Percentiles rank a stretch among this genome's conserved stretches.
phyloP scores from a whole-genome alignment of 2,797 vertebrate genomes.

The Sebastes taczanowskii region DNA sequence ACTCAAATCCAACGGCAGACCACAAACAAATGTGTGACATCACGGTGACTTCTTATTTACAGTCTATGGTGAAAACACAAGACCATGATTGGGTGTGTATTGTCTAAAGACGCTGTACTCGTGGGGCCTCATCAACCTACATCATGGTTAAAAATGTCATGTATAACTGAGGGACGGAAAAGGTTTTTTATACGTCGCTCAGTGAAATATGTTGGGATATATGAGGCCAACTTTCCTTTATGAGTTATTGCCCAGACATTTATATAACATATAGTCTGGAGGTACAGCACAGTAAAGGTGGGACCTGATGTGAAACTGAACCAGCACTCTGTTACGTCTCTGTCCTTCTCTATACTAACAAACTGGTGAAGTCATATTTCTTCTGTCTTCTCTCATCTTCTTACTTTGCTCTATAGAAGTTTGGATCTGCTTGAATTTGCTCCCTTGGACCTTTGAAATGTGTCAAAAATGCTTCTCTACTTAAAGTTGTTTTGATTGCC shows the following conservation, averaged over 20 bases:
- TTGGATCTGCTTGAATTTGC: neutral
- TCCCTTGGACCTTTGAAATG: neutral
- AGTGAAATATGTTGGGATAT: neutral
- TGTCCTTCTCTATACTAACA: neutral
- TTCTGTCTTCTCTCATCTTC: neutral
- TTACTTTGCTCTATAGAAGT: neutral
- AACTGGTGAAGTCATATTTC: neutral
- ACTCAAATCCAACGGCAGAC: neutral
- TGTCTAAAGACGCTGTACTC: neutral
- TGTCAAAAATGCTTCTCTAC: constrained; percentile 22
- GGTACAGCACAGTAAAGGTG: neutral
- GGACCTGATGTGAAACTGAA: neutral
- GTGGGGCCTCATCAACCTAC: neutral
- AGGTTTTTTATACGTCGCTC: no score
- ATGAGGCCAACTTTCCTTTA: constrained; percentile 30
- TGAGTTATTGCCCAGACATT: neutral
- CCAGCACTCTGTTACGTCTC: neutral
- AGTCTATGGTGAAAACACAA: neutral
- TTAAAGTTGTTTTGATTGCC: constrained; percentile 36
- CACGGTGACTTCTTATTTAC: neutral
- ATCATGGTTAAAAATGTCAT: neutral
- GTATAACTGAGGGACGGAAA: neutral
- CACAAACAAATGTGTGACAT: neutral
- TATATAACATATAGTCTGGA: constrained; percentile 19
- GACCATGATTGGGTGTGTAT: neutral